Evolutionary conservation across 2,888 invertebrate species (phyloP), one percentile per base, ranked within the genome.

Genomic region (Eudasyphora cyanicolor): DNA sequence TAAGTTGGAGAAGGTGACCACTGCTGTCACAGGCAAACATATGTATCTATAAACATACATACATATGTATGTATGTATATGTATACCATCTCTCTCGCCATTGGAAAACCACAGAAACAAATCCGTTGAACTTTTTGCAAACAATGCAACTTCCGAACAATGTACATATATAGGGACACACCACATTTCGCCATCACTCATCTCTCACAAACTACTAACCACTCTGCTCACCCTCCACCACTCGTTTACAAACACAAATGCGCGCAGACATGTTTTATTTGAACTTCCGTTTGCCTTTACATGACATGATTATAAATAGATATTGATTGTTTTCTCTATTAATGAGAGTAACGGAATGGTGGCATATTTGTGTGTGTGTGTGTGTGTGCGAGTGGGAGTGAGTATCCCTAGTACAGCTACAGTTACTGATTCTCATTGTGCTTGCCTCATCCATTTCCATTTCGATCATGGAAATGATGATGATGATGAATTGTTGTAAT

Each of bases 281-380:
- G 24, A 42, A 42, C 38, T 57, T 57, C 60, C 70, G 57, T 62
- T 57, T 74, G 69, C 17, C 62, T 10, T 71, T 71, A 57, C 75
- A 64, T 75, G 75, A 75, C 77, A 76, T 70, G 27, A 74, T 62
- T 70, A 69, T 54, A 79, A 79, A 83, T 74, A 79, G 76, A 83
- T 83, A 79, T 79, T 79, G 79, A 83, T 79, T 69, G 67, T 79
- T 71, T 76, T 64, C 17, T n/a, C 45, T 64, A 42, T 19, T 69
- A 17, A 60, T 60, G 60, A 27, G 8, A 19, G 54, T 2, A 21
- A n/a, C n/a, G n/a, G n/a, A n/a, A n/a, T n/a, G n/a, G n/a, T n/a
- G n/a, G n/a, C n/a, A n/a, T n/a, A n/a, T n/a, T n/a, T n/a, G n/a
- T n/a, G n/a, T n/a, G n/a, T n/a, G n/a, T n/a, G n/a, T n/a, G n/a